phyloP scores from a whole-genome alignment of 2,797 vertebrate species.

The Ptychobarbus kaznakovi region DNA sequence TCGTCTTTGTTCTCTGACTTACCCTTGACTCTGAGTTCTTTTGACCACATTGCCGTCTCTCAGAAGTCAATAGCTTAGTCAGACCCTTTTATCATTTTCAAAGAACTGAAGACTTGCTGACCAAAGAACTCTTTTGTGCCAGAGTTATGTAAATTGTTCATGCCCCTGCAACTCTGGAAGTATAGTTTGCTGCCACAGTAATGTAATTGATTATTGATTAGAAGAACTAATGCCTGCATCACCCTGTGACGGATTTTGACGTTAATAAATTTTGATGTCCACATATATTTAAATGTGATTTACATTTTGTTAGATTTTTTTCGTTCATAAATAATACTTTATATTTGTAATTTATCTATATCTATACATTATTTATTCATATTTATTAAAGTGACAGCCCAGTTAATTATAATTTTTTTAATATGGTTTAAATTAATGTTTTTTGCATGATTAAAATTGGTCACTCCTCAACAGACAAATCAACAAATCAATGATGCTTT shows the following conservation, averaged over 20 bases:
- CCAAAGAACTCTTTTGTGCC: constrained; percentile 48
- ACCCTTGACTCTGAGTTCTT: constrained; percentile 51
- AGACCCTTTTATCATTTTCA: constrained; percentile 48
- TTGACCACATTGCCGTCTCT: constrained; percentile 18
- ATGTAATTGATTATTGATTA: constrained; percentile 60
- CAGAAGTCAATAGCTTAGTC: constrained; percentile 41
- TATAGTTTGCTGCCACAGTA: constrained; percentile 37
- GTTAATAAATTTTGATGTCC: not conserved
- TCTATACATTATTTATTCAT: not conserved
- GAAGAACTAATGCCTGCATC: not conserved
- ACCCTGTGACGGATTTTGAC: constrained; percentile 1
- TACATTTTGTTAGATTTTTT: not conserved
- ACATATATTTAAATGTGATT: not conserved
- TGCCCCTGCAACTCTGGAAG: constrained; percentile 16
- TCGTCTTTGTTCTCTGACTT: constrained; percentile 52
- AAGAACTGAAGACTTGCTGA: constrained; percentile 46
- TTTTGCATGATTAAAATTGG: not conserved
- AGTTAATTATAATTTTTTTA: not conserved
- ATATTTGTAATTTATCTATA: not conserved
- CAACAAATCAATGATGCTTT: not conserved
- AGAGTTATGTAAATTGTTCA: constrained; percentile 43
- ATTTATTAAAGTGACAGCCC: not conserved
- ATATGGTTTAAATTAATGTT: not conserved
- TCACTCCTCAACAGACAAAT: not conserved
- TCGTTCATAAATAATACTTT: not conserved